phyloP scores from a whole-genome alignment of 2,113 vertebrate species.

The Donacobius atricapilla region DNA sequence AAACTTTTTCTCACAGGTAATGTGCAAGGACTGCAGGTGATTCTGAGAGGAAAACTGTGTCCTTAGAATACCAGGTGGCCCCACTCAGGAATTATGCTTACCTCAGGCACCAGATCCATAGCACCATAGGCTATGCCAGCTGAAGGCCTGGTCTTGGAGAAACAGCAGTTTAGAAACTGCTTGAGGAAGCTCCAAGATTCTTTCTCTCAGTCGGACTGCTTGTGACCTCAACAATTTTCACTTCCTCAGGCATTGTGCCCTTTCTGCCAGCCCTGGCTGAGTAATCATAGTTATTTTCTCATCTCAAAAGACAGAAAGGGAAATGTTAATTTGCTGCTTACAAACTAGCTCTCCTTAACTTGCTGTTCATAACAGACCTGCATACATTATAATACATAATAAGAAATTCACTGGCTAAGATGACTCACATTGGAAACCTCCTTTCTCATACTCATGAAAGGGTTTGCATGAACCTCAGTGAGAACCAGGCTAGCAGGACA shows the following conservation, averaged over 20 bases:
- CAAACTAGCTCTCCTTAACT: background rate
- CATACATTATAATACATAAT: background rate
- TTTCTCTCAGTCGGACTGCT: background rate
- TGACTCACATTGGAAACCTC: background rate
- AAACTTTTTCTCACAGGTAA: background rate
- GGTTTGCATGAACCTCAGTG: background rate
- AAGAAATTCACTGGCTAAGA: background rate
- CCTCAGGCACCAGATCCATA: background rate
- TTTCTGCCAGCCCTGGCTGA: background rate
- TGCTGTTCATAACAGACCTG: background rate
- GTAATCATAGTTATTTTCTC: background rate
- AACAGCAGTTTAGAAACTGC: background rate
- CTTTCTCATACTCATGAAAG: background rate
- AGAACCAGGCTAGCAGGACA: background rate
- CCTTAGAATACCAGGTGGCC: background rate
- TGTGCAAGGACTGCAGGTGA: rapidly evolving
- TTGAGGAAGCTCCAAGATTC: background rate
- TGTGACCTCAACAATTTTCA: background rate
- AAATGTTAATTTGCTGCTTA: background rate
- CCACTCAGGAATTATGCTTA: background rate
- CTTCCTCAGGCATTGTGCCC: background rate
- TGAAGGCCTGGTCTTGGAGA: background rate
- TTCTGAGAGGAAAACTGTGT: background rate
- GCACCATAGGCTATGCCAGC: background rate
- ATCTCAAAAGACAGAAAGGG: background rate